Percentiles rank a stretch among this genome's conserved stretches.
These are phyloP conservation scores for Drosophila asahinai DNA, from an alignment of 1,140 invertebrate genomes.

Conservation along the genomic window DNA sequence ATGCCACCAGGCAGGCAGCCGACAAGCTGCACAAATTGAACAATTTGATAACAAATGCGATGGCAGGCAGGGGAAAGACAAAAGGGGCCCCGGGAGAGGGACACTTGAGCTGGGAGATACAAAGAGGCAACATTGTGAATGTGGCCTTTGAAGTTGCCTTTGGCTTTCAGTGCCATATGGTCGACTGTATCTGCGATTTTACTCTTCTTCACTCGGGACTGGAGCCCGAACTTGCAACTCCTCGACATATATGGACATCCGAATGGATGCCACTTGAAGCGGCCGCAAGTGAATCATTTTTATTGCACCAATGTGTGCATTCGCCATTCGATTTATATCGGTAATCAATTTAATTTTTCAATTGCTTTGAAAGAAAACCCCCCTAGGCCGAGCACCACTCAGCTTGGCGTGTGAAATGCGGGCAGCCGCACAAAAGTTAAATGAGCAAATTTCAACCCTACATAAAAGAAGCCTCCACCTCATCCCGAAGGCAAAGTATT, in stretches of 20 bases:
- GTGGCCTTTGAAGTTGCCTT: constrained; percentile 66
- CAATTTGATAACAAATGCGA: constrained; percentile 74
- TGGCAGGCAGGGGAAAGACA: constrained; percentile 1
- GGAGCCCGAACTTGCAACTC: constrained; percentile 45
- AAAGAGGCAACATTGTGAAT: constrained; percentile 69
- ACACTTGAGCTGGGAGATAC: constrained; percentile 57
- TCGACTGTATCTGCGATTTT: constrained; percentile 39
- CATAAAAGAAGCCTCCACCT: not conserved
- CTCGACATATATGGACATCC: constrained; percentile 64
- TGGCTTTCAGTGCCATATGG: constrained; percentile 65
- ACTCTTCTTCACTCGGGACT: constrained; percentile 10
- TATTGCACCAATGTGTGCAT: constrained; percentile 64
- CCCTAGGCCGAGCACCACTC: constrained; percentile 1
- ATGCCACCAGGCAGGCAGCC: constrained; percentile 66
- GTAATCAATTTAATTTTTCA: constrained; percentile 79
- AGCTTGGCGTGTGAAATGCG: constrained; percentile 67
- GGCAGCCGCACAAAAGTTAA: constrained; percentile 21
- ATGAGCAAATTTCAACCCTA: constrained; percentile 22
- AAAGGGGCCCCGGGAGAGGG: constrained; percentile 2
- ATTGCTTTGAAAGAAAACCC: constrained; percentile 47
- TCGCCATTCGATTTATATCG: constrained; percentile 68
- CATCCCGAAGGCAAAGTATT: constrained; percentile 1
- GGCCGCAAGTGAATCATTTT: constrained; percentile 72
- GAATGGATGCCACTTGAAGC: constrained; percentile 42
- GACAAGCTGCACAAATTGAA: constrained; percentile 76